These are phyloP conservation scores for Trachymyrmex cornetzi DNA, from an alignment of 1,140 invertebrate species.

Conservation along the genomic window DNA sequence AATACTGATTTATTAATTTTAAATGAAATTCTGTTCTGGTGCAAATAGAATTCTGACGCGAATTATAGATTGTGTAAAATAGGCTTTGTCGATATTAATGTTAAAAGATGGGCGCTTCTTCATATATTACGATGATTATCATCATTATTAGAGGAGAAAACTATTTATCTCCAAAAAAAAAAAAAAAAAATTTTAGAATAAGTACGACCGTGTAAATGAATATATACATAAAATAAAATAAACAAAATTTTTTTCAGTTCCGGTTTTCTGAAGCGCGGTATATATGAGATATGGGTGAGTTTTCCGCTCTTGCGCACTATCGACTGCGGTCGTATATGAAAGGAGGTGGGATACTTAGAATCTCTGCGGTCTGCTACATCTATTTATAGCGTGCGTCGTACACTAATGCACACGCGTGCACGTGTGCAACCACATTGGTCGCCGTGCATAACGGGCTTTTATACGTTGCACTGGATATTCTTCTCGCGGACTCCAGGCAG, in stretches of 20 bases:
- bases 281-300: neutral
- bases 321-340: slow-evolving; percentile 38
- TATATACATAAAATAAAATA: no score
- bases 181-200: no score
- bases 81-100: neutral
- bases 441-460: slow-evolving; percentile 75
- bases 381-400: slow-evolving; percentile 75
- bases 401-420: slow-evolving; percentile 66
- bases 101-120: neutral
- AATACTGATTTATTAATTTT: no score
- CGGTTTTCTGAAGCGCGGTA: neutral
- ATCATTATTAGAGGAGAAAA: neutral
- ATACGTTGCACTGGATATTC: slow-evolving; percentile 74
- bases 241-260: neutral
- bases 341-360: slow-evolving; percentile 65
- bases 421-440: slow-evolving; percentile 46
- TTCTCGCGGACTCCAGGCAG: slow-evolving; percentile 63
- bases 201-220: no score
- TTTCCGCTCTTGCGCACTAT: slow-evolving; percentile 43
- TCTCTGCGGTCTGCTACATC: slow-evolving; percentile 76
- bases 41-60: neutral
- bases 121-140: neutral
- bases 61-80: neutral
- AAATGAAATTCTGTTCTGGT: neutral
- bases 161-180: neutral